phyloP scores from a whole-genome alignment of 2,797 vertebrate species.

The Urosaurus nigricauda region DNA sequence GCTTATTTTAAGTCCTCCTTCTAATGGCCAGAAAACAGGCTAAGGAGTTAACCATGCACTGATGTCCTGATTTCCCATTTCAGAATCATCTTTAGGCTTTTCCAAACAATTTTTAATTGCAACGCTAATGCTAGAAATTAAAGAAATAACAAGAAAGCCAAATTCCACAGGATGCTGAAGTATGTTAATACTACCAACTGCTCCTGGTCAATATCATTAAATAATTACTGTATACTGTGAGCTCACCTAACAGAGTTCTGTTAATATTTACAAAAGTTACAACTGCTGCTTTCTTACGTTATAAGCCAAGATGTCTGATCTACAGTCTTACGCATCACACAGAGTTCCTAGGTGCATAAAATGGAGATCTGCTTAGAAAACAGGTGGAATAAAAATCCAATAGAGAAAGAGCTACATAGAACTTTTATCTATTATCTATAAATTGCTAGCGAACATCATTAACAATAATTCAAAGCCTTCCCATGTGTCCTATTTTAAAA shows the following conservation, averaged over 20 bases:
- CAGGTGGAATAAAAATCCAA: constrained; percentile 2
- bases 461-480: neutral
- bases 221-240: neutral
- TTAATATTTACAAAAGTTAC: neutral
- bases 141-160: neutral
- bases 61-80: too few species aligned
- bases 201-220: neutral
- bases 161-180: neutral
- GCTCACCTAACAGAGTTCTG: neutral
- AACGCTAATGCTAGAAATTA: neutral
- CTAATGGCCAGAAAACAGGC: neutral
- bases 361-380: neutral
- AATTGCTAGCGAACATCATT: neutral
- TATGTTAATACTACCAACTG: neutral
- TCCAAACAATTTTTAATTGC: neutral
- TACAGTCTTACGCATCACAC: too few species aligned
- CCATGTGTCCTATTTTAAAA: neutral
- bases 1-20: neutral
- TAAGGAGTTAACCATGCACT: neutral
- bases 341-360: neutral
- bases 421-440: neutral
- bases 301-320: neutral
- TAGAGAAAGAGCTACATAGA: neutral
- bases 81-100: neutral
- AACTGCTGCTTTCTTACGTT: too few species aligned